Evolutionary conservation across 2,888 invertebrate species (phyloP), one percentile per base, ranked within the genome.

Genomic region (Eilema caniola): DNA sequence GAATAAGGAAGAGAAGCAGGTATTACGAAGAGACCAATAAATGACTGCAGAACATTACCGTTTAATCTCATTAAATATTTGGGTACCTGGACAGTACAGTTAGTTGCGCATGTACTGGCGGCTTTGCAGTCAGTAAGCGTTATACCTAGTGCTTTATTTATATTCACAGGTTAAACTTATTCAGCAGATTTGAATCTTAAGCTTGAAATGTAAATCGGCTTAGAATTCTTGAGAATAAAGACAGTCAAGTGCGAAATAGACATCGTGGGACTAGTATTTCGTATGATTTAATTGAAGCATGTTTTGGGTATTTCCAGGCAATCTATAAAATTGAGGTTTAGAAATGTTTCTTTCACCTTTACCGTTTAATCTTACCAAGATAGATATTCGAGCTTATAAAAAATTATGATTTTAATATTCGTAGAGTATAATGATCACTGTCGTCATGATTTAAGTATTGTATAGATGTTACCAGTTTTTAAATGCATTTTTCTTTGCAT

Each of bases 161-260:
- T 87, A 89, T 90, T 89, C 89, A 89, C 87, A 81, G 83, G 87
- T 86, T 89, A 85, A 85, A 85, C 85, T 88, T 88, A 88, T 88
- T 88, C 86, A 85, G 78, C 81, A 86, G 87, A 88, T 90, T 88
- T 86, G 84, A 88, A 90, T 90, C 88, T 85, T 84, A 85, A 86
- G 83, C 85, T 86, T 83, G 78, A 81, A 86, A 89, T 88, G 88
- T 86, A 88, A 88, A 89, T 89, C 76, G 82, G 81, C 77, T 86
- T 87, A 83, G 85, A 88, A 85, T 88, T 87, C 85, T 85, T 85
- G 80, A 79, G 84, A 88, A 85, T 84, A 84, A 69, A 83, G 76
- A 76, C 76, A 74, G 83, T 77, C 77, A 88, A 85, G 84, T 84
- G 83, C 79, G 81, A 83, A 83, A 78, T 79, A 75, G 76, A 73